Conservation (phyloP, 2,888 invertebrate species). For the Apotomis capreana region DNA sequence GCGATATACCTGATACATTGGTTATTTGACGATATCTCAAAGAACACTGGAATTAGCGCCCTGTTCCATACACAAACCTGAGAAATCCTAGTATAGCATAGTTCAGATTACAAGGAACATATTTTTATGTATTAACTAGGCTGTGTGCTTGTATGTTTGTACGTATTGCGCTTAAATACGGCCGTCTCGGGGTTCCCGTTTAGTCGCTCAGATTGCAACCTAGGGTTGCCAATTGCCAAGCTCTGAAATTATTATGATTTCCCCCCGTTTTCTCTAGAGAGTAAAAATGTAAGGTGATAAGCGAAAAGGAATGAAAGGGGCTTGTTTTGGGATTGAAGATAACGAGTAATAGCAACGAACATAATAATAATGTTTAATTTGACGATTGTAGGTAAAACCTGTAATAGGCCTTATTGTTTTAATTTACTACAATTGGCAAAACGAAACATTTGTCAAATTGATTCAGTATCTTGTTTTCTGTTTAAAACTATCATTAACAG, state of each 20-base stretch:
- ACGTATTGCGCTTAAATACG: conserved; percentile 43
- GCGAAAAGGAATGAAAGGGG: not conserved
- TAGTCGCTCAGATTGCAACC: conserved; percentile 40
- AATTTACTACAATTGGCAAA: too few relatives aligned
- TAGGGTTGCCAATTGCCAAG: conserved; percentile 39
- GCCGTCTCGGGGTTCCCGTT: conserved; percentile 35
- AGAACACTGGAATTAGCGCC: not conserved
- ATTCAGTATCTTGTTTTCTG: too few relatives aligned
- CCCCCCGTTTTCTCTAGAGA: not conserved
- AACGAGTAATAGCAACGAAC: not conserved
- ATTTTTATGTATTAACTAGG: conserved; percentile 28
- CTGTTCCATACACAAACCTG: not conserved
- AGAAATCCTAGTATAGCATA: not conserved
- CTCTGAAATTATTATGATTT: conserved; percentile 1
- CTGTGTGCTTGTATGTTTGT: conserved; percentile 39
- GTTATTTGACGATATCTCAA: too few relatives aligned
- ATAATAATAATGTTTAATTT: too few relatives aligned
- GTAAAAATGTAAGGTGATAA: not conserved
- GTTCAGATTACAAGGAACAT: conserved; percentile 22
- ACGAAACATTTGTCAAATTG: too few relatives aligned
- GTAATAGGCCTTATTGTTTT: too few relatives aligned
- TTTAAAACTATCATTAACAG: too few relatives aligned
- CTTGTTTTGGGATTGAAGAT: not conserved
- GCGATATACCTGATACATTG: too few relatives aligned
- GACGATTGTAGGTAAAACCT: not conserved